A percentile compares a stretch with the other conserved stretches of the same genome.
phyloP scores from a whole-genome alignment of 37 sponge, comb jelly and placozoan genomes.

The Ephydatia muelleri region DNA sequence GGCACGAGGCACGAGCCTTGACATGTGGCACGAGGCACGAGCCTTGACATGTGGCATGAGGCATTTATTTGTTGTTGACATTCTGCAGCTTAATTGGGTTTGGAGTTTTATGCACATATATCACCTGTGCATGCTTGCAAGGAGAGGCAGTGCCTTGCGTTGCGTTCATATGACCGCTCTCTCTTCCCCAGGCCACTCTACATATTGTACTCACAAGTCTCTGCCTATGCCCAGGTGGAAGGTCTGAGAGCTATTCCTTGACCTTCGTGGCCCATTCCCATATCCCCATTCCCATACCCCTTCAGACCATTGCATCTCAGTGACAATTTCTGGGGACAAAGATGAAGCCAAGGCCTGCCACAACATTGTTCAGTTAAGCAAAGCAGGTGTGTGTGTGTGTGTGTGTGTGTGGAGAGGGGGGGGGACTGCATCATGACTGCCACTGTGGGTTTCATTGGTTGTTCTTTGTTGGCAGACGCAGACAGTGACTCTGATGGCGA shows the following conservation, averaged over 20 bases:
- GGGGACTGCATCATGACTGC: too few relatives aligned
- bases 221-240: conserved; percentile 61
- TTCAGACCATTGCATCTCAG: conserved; percentile 27
- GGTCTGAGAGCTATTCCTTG: conserved; percentile 17
- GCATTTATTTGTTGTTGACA: too few relatives aligned
- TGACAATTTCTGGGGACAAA: conserved; percentile 56
- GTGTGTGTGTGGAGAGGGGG: neutral
- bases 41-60: too few relatives aligned
- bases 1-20: too few relatives aligned
- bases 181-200: conserved; percentile 63
- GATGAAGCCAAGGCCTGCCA: conserved; percentile 70
- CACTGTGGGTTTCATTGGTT: neutral
- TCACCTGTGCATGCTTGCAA: too few relatives aligned
- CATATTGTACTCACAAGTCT: conserved; percentile 74
- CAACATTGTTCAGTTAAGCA: neutral
- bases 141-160: too few relatives aligned
- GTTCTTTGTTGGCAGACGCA: neutral
- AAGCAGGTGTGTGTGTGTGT: neutral
- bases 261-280: neutral
- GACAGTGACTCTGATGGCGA: conserved; percentile 51
- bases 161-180: neutral
- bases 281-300: neutral
- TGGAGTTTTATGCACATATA: too few relatives aligned
- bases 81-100: too few relatives aligned
- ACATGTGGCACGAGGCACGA: too few relatives aligned